Evolutionary conservation across 2,113 vertebrate genomes (phyloP), one percentile per base, ranked within the genome.

Genomic region (Leptosomus discolor): DNA sequence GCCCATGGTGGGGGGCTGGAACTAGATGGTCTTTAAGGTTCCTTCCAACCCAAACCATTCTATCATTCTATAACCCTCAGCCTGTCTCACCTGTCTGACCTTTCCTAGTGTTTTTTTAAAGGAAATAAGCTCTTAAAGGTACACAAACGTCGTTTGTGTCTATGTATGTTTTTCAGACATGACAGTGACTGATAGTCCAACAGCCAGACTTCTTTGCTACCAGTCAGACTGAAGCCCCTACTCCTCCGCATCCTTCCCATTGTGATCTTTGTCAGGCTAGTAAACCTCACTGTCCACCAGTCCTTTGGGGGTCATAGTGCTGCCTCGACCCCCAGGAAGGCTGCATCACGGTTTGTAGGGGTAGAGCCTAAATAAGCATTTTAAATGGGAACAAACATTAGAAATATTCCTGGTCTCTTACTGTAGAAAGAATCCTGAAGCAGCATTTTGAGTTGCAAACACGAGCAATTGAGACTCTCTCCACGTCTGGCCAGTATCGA

Each of bases 231-330:
- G 18, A 51, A 81, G 43, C 10, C 18, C 15, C 9, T 32, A 4
- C 14, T 32, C 27, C 30, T 57, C 36, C 27, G 7, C 4, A 11
- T 41, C 41, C 54, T 78, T 15, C 23, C 24, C 6, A 9, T 14
- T 17, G 7, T 2, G 34, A 29, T 19, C 32, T 34, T 45, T 34
- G 26, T 20, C 26, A 43, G 65, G 21, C 12, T 43, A 6, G 37
- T 11, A 11, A 67, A 7, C 32, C 29, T 60, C 1, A 0, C 8
- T 43, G 15, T 21, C 37, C 37, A 18, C 14, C 27, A 24, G 26
- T 15, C 21, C 37, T 75, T 15, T 6, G 26, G 34, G 13, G 54
- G 4, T 21, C 37, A 22, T 1, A 10, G n/a, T 2, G 13, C 22
- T 63, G 19, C 53, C 50, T 45, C 0, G 2, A 29, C 32, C 69